Conservation (phyloP, 2,113 vertebrate genomes). For the Poeciliopsis prolifica region DNA sequence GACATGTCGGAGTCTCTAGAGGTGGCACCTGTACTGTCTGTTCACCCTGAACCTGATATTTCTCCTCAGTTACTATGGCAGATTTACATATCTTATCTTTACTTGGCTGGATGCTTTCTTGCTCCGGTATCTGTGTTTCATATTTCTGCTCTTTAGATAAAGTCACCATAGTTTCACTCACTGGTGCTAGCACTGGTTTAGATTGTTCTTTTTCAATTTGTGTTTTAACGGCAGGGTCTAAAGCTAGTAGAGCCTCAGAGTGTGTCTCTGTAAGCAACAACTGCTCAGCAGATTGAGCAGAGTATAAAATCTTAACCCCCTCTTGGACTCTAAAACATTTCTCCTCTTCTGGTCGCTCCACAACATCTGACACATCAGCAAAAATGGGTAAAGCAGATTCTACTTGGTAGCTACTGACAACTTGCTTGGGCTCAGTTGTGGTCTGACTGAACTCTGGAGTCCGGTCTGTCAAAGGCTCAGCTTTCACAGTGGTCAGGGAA, state of each 20-base stretch:
- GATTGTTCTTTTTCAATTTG: conserved; percentile 43
- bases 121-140: conserved; percentile 37
- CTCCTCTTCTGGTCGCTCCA: conserved; percentile 51
- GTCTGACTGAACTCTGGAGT: conserved; percentile 31
- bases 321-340: conserved; percentile 68
- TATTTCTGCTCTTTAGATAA: conserved; percentile 67
- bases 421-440: conserved; percentile 63
- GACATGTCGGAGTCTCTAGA: conserved; percentile 43
- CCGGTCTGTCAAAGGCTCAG: conserved; percentile 38
- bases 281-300: conserved; percentile 61
- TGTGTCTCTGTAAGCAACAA: conserved; percentile 61
- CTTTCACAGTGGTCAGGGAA: conserved; percentile 59
- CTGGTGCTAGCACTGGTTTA: conserved; percentile 42
- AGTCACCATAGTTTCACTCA: conserved; percentile 50
- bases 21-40: conserved; percentile 39
- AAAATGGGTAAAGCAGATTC: conserved; percentile 55
- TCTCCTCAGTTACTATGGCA: conserved; percentile 75
- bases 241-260: conserved; percentile 41
- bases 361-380: conserved; percentile 51
- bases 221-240: conserved; percentile 32
- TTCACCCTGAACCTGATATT: conserved; percentile 68
- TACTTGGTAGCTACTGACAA: conserved; percentile 62
- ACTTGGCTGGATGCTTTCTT: conserved; percentile 36
- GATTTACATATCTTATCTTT: conserved; percentile 69
- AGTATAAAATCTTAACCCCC: conserved; percentile 70